phyloP scores from a whole-genome alignment of 2,888 invertebrate species.

The Congeria kusceri region DNA sequence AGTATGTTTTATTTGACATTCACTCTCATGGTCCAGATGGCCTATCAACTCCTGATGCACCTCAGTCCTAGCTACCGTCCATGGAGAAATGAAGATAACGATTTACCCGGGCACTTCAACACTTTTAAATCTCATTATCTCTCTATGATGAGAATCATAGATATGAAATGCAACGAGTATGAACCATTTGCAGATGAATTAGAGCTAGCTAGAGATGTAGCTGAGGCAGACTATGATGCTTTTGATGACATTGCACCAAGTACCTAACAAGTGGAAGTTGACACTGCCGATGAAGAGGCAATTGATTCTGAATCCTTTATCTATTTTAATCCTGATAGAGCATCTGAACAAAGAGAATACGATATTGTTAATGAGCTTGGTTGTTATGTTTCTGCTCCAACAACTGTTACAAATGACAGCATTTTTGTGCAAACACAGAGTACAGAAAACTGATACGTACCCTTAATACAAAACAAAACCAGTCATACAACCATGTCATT shows the following conservation, averaged over 20 bases:
- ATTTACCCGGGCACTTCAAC: slow-evolving; percentile 29
- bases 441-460: slow-evolving; percentile 31
- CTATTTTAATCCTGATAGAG: slow-evolving; percentile 51
- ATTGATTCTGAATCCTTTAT: slow-evolving; percentile 47
- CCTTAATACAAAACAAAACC: slow-evolving; percentile 50
- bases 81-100: slow-evolving; percentile 50
- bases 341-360: slow-evolving; percentile 42
- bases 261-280: slow-evolving; percentile 43
- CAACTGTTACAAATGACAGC: too few species aligned
- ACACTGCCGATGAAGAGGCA: slow-evolving; percentile 39
- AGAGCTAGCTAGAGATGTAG: slow-evolving; percentile 41
- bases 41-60: slow-evolving; percentile 47
- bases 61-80: too few species aligned
- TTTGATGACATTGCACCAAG: slow-evolving; percentile 45
- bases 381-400: too few species aligned
- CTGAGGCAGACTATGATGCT: slow-evolving; percentile 39
- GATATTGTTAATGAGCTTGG: slow-evolving; percentile 59
- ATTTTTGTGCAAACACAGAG: too few species aligned
- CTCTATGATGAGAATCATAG: slow-evolving; percentile 15
- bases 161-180: slow-evolving; percentile 37
- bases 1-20: too few species aligned
- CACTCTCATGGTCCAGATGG: not conserved
- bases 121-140: slow-evolving; percentile 47
- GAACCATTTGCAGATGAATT: slow-evolving; percentile 52
- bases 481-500: slow-evolving; percentile 52